A percentile compares a stretch with the other conserved stretches of the same genome.
Evolutionary conservation across 2,888 invertebrate species (phyloP).

Genomic region (Pterostichus madidus): DNA sequence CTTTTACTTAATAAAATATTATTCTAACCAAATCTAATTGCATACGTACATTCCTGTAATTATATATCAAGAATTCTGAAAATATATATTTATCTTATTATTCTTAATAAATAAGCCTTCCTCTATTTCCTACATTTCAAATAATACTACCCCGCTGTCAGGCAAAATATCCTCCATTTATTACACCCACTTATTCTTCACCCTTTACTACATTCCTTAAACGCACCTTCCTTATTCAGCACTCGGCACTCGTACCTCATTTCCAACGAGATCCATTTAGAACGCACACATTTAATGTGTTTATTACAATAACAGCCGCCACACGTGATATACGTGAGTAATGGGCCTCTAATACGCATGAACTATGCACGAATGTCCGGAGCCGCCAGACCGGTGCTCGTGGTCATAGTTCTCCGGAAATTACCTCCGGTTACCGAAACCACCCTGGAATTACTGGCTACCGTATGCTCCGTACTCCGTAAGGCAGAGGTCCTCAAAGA

Average conservation of each 20-base stretch:
- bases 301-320: conserved; percentile 1
- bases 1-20: too few species aligned
- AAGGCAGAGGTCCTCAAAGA: not conserved
- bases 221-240: not conserved
- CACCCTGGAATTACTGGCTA: conserved; percentile 56
- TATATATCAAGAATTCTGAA: too few species aligned
- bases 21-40: too few species aligned
- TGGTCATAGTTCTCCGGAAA: conserved; percentile 57
- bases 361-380: conserved; percentile 59
- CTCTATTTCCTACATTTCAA: too few species aligned
- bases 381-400: conserved; percentile 14
- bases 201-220: not conserved
- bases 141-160: too few species aligned
- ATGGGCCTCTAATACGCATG: conserved; percentile 30
- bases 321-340: conserved; percentile 6
- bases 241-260: not conserved
- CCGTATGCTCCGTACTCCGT: not conserved
- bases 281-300: conserved; percentile 5
- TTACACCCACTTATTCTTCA: not conserved
- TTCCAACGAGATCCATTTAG: not conserved
- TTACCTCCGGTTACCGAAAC: conserved; percentile 60
- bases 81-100: too few species aligned
- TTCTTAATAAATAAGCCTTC: too few species aligned
- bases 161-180: too few species aligned
- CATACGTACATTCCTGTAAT: too few species aligned